phyloP scores from a whole-genome alignment of 2,888 invertebrate genomes.

The Congeria kusceri region DNA sequence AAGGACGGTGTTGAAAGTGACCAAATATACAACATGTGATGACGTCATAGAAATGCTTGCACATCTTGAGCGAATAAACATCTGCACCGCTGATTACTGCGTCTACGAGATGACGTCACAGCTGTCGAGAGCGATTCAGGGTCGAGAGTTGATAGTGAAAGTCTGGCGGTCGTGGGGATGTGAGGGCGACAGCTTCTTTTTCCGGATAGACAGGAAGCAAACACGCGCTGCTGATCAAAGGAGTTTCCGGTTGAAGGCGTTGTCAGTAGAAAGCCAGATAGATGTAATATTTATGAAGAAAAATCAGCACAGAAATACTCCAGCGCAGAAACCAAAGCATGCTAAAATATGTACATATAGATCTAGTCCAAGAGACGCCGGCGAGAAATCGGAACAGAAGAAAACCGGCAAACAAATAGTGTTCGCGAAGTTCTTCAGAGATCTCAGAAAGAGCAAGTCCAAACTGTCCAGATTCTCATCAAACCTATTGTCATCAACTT shows the following conservation, averaged over 20 bases:
- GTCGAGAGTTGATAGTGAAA: conserved; percentile 30
- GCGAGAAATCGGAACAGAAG: neutral
- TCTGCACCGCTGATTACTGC: conserved; percentile 10
- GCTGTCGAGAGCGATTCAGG: conserved; percentile 29
- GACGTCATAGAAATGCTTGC: conserved; percentile 52
- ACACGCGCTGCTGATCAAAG: neutral
- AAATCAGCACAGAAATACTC: neutral
- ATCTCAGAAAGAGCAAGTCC: neutral
- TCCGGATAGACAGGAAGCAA: conserved; percentile 28
- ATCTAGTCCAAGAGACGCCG: neutral
- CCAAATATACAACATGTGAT: conserved; percentile 48
- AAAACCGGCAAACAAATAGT: conserved; percentile 16
- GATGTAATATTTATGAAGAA: conserved; percentile 13
- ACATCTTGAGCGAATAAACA: conserved; percentile 7
- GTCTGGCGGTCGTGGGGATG: conserved; percentile 46
- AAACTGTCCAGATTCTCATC: too few species aligned
- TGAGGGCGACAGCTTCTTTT: conserved; percentile 31
- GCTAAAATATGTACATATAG: neutral
- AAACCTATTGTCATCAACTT: too few species aligned
- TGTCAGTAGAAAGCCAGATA: conserved; percentile 10
- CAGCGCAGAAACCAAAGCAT: neutral
- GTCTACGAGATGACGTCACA: conserved; percentile 36
- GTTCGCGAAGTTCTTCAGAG: conserved; percentile 4
- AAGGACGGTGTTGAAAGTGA: conserved; percentile 25
- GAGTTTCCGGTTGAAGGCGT: too few species aligned